Evolutionary conservation across 2,888 invertebrate genomes (phyloP).

Genomic region (Chymomyza procnemis): DNA sequence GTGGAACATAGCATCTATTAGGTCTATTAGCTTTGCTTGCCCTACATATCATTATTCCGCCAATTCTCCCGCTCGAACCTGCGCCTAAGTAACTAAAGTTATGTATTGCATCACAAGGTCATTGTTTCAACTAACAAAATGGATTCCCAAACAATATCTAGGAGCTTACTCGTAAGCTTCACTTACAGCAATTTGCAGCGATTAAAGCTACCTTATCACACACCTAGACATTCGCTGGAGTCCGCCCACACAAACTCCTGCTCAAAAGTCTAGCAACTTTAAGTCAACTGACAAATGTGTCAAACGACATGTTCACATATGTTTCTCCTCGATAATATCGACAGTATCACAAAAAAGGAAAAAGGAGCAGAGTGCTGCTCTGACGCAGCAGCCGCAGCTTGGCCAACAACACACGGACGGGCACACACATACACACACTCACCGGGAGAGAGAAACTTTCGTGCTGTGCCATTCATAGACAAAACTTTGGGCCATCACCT

Average conservation of each 20-base stretch:
- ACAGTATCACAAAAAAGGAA: conserved; percentile 5
- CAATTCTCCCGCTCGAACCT: too few relatives aligned
- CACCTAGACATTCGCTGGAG: neutral
- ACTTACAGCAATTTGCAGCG: neutral
- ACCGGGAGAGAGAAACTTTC: conserved; percentile 38
- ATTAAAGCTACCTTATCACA: neutral
- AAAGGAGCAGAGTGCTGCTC: conserved; percentile 2
- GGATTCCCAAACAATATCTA: too few relatives aligned
- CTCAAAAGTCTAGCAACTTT: conserved; percentile 25
- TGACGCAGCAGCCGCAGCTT: neutral
- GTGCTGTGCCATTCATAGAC: conserved; percentile 36
- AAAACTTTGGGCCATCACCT: conserved; percentile 55
- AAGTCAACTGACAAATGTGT: conserved; percentile 73
- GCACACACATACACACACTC: conserved; percentile 15
- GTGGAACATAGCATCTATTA: too few relatives aligned
- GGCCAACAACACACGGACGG: neutral
- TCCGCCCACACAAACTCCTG: neutral
- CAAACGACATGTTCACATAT: conserved; percentile 72
- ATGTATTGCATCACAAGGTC: too few relatives aligned
- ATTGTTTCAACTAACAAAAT: too few relatives aligned
- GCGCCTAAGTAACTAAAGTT: too few relatives aligned
- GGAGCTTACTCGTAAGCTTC: neutral
- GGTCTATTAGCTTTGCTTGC: too few relatives aligned
- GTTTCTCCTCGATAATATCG: conserved; percentile 69
- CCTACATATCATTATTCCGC: too few relatives aligned